A percentile compares a stretch with the other conserved stretches of the same genome.
These are phyloP conservation scores for Galbula dea DNA, from an alignment of 2,113 vertebrate species.

Conservation along the genomic window DNA sequence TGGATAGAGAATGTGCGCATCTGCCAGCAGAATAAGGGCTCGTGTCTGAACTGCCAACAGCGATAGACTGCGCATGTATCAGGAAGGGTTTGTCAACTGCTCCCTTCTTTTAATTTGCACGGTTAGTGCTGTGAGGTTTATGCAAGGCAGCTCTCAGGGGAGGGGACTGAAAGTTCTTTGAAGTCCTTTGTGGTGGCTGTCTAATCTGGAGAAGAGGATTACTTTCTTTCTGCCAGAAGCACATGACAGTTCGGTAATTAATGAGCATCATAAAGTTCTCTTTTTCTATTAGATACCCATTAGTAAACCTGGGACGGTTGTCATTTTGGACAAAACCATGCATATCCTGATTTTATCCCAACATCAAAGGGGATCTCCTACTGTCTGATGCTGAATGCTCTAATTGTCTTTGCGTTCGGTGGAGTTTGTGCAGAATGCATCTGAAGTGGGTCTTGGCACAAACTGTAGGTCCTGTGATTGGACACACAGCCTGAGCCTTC, in stretches of 20 bases:
- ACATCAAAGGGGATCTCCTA: slow-evolving; percentile 95
- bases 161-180: slow-evolving; percentile 81
- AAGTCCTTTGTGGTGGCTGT: slow-evolving; percentile 91
- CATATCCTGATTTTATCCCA: slow-evolving; percentile 92
- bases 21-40: slow-evolving; percentile 39
- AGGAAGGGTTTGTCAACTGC: slow-evolving; percentile 65
- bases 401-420: slow-evolving; percentile 87
- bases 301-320: slow-evolving; percentile 92
- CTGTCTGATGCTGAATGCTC: slow-evolving; percentile 91
- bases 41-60: slow-evolving; percentile 52
- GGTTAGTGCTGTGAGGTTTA: slow-evolving; percentile 86
- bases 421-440: slow-evolving; percentile 60
- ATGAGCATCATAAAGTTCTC: slow-evolving; percentile 94
- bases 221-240: slow-evolving; percentile 79
- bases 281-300: slow-evolving; percentile 95
- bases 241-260: slow-evolving; percentile 93
- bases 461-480: slow-evolving; percentile 47
- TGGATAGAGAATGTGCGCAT: neutral
- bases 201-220: slow-evolving; percentile 89
- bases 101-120: slow-evolving; percentile 71
- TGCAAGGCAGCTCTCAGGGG: slow-evolving; percentile 77
- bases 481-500: slow-evolving; percentile 60
- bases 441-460: slow-evolving; percentile 45
- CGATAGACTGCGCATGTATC: slow-evolving; percentile 48
- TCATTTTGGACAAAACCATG: slow-evolving; percentile 96